Conservation (phyloP, 2,888 invertebrate species). For the Venustoraphidia nigricollis region DNA sequence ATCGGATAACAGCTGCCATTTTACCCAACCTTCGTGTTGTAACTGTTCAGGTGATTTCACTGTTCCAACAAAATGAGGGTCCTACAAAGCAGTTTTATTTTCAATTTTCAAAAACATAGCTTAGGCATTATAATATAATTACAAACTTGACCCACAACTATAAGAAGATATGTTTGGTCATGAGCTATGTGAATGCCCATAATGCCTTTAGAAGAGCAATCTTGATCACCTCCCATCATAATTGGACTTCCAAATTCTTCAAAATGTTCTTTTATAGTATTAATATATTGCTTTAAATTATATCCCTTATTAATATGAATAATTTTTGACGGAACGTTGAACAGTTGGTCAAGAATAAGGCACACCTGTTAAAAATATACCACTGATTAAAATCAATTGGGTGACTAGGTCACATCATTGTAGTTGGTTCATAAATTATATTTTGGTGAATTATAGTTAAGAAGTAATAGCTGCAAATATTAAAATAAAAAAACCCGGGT, state of each 20-base stretch:
- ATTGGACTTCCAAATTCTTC: conserved; percentile 42
- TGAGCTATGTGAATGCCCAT: conserved; percentile 38
- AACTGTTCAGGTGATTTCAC: conserved; percentile 29
- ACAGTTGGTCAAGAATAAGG: conserved; percentile 42
- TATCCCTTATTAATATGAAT: conserved; percentile 41
- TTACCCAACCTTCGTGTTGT: conserved; percentile 38
- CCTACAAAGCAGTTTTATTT: conserved; percentile 28
- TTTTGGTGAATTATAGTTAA: no score
- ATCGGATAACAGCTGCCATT: conserved; percentile 43
- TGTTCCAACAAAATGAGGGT: conserved; percentile 47
- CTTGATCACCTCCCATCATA: conserved; percentile 65
- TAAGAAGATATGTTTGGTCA: conserved; percentile 31
- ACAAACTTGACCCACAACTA: conserved; percentile 32
- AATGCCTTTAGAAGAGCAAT: conserved; percentile 54
- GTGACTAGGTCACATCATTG: not conserved
- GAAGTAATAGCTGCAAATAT: no score
- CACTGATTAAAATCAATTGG: not conserved
- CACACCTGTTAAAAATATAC: conserved; percentile 31
- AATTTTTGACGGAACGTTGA: conserved; percentile 49
- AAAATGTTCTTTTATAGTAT: conserved; percentile 41
- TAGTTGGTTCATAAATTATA: no score
- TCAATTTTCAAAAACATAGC: conserved; percentile 2
- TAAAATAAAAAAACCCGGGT: no score
- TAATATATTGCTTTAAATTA: conserved; percentile 32
- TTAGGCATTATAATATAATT: not conserved